Base-by-base conservation (phyloP, 2,113 vertebrate species). In the Danionella cerebrum region DNA sequence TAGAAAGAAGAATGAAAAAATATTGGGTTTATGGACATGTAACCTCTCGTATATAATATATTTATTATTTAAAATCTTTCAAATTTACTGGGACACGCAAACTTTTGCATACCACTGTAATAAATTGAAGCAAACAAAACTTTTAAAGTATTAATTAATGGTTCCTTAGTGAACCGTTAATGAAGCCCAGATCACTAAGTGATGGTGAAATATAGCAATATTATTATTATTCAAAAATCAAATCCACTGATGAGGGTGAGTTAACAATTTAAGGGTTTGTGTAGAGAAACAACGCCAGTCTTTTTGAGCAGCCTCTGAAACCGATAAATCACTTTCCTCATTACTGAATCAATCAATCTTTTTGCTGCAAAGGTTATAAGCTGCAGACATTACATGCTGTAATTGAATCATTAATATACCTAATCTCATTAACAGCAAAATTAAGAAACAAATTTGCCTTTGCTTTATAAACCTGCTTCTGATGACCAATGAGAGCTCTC, bases 381-480 rank as follows among this genome's bases (percentile, higher is more conserved):
- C 47, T 66, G 38, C 59, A 67, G 73, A 44, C 59, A 58, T 75
- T 75, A 68, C 64, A 75, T 63, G 44, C 64, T 52, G 57, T 75
- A 75, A 67, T 67, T 75, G 69, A 75, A 75, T 75, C 59, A 75
- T 71, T 75, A 75, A 75, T 75, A 71, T 14, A 25, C 29, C 48
- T 67, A 75, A 75, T 65, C 73, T 75, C 66, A 75, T 75, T 75
- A 75, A 68, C 57, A 68, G 70, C 60, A 58, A 60, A 75, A 75
- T 64, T 65, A 65, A 75, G 48, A 50, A 52, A 51, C 68, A 68
- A 67, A 71, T 75, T 71, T 75, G 64, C 69, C 62, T 75, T 71
- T 69, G 65, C 65, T 77, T 77, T 77, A 65, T 77, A 77, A 77
- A 73, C 71, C 71, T 77, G 75, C 65, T 71, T 73, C 71, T 71